Base-by-base conservation (phyloP, 1,140 invertebrate genomes). In the Lycorma delicatula region DNA sequence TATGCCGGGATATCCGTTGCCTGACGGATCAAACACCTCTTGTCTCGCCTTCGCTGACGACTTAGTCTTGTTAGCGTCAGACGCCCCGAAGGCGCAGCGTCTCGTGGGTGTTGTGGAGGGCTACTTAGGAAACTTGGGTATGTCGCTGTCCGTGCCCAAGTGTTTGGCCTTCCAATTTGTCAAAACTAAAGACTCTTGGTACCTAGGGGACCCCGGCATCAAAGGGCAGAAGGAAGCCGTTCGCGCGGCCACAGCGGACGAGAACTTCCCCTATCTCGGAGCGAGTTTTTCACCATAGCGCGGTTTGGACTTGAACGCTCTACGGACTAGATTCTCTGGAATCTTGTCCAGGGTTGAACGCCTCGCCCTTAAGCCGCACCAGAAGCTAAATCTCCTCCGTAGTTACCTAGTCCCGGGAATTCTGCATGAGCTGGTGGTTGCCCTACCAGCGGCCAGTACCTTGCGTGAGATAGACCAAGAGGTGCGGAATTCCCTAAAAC, bases 231-330 rank as follows among this genome's bases (percentile, higher is more conserved):
- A 18, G 0, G 59, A 44, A 12, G n/a, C 1, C 1, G 25, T 64
- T 23, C 54, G 41, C 16, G 41, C 41, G 41, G 41, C 41, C 13
- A 20, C 49, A 9, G 22, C 23, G 31, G n/a, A 11, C 25, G 13
- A 28, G 12, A 5, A 16, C 9, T 38, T 67, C 12, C 36, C n/a
- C 5, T 67, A 66, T 28, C 59, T 67, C 1, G 67, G 63, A 20
- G 11, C 20, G 51, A 31, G 51, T 6, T 53, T 28, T 29, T 31
- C 20, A 18, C 60, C 13, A 11, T 46, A 9, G 47, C 11, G 9
- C 54, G 51, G 49, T 20, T 13, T 46, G 46, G 38, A 52, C 9
- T 4, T 9, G 11, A 27, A 31, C 38, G 3, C 16, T 22, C n/a
- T 29, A 41, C 0, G 26, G 49, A 11, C n/a, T 13, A 12, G 16